Conservation (phyloP, 1,140 invertebrate species). For the Whitmania pigra region DNA sequence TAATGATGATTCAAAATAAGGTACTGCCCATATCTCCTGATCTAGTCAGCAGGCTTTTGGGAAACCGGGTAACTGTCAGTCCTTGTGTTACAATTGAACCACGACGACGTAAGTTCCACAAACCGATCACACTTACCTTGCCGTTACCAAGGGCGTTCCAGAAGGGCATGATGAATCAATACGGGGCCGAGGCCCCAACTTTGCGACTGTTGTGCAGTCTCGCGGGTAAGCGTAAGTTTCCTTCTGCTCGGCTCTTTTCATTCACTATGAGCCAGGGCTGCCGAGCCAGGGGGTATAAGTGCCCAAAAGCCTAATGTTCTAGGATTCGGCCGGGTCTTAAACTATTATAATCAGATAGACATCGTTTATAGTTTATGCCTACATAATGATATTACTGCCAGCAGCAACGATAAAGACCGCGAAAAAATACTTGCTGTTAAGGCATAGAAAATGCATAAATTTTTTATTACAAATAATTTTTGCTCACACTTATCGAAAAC, state of each 20-base stretch:
- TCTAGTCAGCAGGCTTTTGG: conserved; percentile 83
- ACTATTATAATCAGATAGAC: too few relatives aligned
- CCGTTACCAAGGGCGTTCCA: conserved; percentile 88
- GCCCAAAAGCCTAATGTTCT: too few relatives aligned
- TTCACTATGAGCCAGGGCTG: too few relatives aligned
- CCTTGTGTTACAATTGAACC: conserved; percentile 98
- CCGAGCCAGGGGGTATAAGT: too few relatives aligned
- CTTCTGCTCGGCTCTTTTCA: conserved; percentile 1
- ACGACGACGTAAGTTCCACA: conserved; percentile 91
- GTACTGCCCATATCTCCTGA: conserved; percentile 94
- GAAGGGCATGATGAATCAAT: conserved; percentile 87
- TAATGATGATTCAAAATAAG: conserved; percentile 43
- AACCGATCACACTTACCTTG: conserved; percentile 93
- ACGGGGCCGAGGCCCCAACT: conserved; percentile 69
- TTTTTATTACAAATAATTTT: too few relatives aligned
- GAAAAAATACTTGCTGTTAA: too few relatives aligned
- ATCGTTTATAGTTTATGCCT: too few relatives aligned
- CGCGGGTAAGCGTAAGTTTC: conserved; percentile 60
- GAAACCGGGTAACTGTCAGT: conserved; percentile 93
- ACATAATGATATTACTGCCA: too few relatives aligned
- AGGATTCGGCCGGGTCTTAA: too few relatives aligned
- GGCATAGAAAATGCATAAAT: too few relatives aligned
- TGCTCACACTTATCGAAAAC: too few relatives aligned
- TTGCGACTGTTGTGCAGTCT: conserved; percentile 92
- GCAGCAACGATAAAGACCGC: too few relatives aligned